A percentile compares a stretch with the other conserved stretches of the same genome.
phyloP scores from a whole-genome alignment of 2,797 vertebrate species.

The Nannoperca australis region DNA sequence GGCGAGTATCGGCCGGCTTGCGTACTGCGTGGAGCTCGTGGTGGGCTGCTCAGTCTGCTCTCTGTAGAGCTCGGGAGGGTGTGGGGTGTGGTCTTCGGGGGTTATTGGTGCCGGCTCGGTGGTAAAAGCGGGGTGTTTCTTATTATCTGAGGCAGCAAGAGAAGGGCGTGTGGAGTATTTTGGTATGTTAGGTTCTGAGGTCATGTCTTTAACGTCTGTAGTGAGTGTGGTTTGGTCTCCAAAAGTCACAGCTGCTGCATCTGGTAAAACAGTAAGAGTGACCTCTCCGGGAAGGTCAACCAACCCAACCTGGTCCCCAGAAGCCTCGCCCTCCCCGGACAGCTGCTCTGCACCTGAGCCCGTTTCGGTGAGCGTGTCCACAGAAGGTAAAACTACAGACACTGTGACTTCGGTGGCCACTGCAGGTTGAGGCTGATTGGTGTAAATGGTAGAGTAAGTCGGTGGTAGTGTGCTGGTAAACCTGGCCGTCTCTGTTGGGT shows the following conservation, averaged over 20 bases:
- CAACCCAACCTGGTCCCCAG: constrained; percentile 23
- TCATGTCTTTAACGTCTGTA: not conserved
- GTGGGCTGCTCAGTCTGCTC: not conserved
- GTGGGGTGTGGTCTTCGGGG: not conserved
- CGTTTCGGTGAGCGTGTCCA: constrained; percentile 8
- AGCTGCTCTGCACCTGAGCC: constrained; percentile 52
- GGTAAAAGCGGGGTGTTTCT: not conserved
- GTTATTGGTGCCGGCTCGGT: not conserved
- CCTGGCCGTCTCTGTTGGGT: constrained; percentile 33
- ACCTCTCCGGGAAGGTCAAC: constrained; percentile 13
- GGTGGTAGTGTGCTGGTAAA: constrained; percentile 8
- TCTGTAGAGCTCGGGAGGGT: not conserved
- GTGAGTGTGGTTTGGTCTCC: constrained; percentile 15
- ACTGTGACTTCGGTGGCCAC: not conserved
- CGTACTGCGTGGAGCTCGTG: not conserved
- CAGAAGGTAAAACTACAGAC: constrained; percentile 14
- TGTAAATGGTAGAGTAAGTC: not conserved
- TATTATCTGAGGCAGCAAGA: not conserved
- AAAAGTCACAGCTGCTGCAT: constrained; percentile 25
- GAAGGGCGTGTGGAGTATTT: not conserved
- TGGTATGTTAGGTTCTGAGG: not conserved
- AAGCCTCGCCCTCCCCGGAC: constrained; percentile 34
- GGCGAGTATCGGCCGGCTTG: not conserved
- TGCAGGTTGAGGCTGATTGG: constrained; percentile 15
- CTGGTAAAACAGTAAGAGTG: constrained; percentile 42